Evolutionary conservation across 37 sponge, comb jelly and placozoan species (phyloP), one percentile per base, ranked within the genome.

Genomic region (Halisarca cf. caerulea): DNA sequence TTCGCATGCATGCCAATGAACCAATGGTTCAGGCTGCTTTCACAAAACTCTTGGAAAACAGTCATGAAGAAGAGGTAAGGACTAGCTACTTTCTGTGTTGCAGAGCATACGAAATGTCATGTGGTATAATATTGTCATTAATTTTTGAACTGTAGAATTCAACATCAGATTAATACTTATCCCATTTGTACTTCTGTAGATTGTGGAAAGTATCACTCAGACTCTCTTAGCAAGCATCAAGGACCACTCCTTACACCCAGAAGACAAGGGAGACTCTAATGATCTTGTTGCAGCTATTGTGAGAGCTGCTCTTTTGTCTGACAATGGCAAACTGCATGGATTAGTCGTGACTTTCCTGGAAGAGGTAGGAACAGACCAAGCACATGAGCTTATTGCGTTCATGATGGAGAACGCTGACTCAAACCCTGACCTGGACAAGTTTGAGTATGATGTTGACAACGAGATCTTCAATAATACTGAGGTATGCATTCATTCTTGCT

Each of bases 281-380:
- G 54, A 38, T 14, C 66, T 68, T 28, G 18, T 0, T 21, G 42
- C 23, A 2, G 45, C 78, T n/a, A 21, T 85, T 23, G 78, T 85
- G 15, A 15, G 25, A 14, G 27, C 61, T 0, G 78, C 71, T 39
- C 43, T 77, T 21, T 9, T 42, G 35, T 58, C 78, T 14, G 44
- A 73, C 30, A 74, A 84, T 75, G 3, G 57, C 70, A 80, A 86
- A 39, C 70, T 86, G 35, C 80, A 86, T 25, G 7, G 38, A 20
- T 43, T 86, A 30, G 68, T 86, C 21, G 20, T 37, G 28, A 32
- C 37, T 42, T 86, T 79, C 55, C 70, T 86, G 20, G 40, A 43
- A 40, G 27, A 47, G 15, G 58, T 86, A 47, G 80, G 80, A 7
- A 79, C 80, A 44, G 38, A 79, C 9, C 35, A 79, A 18, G 69